These are phyloP conservation scores for Brachynemurus nebulosus DNA, from an alignment of 2,888 invertebrate genomes.

Conservation along the genomic window DNA sequence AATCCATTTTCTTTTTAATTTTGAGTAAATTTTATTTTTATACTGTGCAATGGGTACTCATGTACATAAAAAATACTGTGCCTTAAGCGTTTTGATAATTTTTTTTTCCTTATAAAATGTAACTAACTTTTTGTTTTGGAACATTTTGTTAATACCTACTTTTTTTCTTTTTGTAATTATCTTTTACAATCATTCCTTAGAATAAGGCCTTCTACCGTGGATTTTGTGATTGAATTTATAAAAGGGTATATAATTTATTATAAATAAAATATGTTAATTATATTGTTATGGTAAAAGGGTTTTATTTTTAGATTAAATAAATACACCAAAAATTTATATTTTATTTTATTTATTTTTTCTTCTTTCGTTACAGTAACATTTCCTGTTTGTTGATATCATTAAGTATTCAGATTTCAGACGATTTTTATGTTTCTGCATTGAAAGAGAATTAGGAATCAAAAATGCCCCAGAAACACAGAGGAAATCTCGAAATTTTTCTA, in stretches of 20 bases:
- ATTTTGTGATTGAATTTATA: constrained; percentile 27
- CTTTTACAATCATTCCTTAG: constrained; percentile 29
- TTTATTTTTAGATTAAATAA: constrained; percentile 14
- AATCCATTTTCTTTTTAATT: not conserved
- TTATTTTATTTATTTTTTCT: no score
- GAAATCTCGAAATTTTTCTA: no score
- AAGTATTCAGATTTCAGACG: no score
- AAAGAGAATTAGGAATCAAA: no score
- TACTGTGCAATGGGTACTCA: constrained; percentile 7
- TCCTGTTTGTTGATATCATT: no score
- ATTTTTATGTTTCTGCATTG: no score
- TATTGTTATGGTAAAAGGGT: constrained; percentile 15
- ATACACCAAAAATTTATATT: constrained; percentile 16
- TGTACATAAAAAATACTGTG: constrained; percentile 3
- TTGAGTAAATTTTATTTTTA: not conserved
- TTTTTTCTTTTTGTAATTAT: not conserved
- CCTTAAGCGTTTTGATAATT: constrained; percentile 4
- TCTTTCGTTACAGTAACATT: no score
- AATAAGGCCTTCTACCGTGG: constrained; percentile 37
- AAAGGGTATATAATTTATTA: constrained; percentile 18
- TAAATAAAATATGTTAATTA: constrained; percentile 11
- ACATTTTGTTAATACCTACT: not conserved
- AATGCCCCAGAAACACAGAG: no score
- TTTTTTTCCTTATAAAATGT: not conserved
- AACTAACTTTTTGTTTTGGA: not conserved